A percentile compares a stretch with the other conserved stretches of the same genome.
Conservation (phyloP, 2,797 vertebrate species). For the Acanthurus leucopareius region DNA sequence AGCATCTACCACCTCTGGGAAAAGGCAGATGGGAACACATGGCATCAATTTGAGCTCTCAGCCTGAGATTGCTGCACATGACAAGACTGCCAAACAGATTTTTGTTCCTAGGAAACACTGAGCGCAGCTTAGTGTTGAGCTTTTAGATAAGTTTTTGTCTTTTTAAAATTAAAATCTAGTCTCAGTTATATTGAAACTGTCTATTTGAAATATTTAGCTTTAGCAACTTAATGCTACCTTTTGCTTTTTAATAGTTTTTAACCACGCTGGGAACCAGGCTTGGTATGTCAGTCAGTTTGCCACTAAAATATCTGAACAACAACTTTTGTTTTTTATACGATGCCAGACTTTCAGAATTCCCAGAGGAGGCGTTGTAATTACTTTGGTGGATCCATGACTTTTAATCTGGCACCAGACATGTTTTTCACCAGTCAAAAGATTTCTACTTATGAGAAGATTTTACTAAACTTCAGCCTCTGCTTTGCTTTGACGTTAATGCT, state of each 20-base stretch:
- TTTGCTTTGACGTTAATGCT: background rate
- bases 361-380: slow-evolving; percentile 1
- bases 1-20: slow-evolving; percentile 57
- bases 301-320: background rate
- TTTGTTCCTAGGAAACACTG: slow-evolving; percentile 42
- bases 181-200: background rate
- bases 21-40: slow-evolving; percentile 73
- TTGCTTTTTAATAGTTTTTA: background rate
- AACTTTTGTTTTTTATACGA: background rate
- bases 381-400: background rate
- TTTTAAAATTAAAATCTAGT: slow-evolving; percentile 15
- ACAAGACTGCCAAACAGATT: slow-evolving; percentile 74
- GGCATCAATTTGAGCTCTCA: slow-evolving; percentile 77
- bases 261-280: background rate
- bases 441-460: background rate
- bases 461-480: background rate
- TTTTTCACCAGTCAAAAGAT: background rate
- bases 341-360: background rate
- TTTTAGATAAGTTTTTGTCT: slow-evolving; percentile 36
- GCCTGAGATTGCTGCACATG: slow-evolving; percentile 68
- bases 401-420: too few species aligned
- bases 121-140: slow-evolving; percentile 29
- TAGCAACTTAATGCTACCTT: background rate
- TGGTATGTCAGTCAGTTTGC: background rate
- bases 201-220: slow-evolving; percentile 16